Evolutionary conservation across 2,113 vertebrate species (phyloP), one percentile per base, ranked within the genome.

Genomic region (Amphilophus citrinellus): DNA sequence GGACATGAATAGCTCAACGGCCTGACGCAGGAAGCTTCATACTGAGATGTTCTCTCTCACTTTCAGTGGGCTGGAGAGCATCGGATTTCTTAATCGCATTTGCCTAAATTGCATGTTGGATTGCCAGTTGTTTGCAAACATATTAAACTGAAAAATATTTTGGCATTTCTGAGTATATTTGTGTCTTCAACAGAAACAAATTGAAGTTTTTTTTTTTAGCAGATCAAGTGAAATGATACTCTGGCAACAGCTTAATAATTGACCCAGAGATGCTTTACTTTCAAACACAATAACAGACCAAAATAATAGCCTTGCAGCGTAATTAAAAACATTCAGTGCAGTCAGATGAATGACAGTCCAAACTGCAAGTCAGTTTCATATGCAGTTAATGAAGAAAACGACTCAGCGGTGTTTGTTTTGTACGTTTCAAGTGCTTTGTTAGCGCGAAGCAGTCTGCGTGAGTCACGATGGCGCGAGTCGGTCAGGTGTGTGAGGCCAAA

Each of bases 401-500:
- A 32, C 18, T 53, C 44, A 32, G 13, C 27, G 13, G 47, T 71
- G 24, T 73, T 32, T 53, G 30, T 32, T 73, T 73, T 3, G 22
- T 10, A 53, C 20, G 44, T 47, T 27, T 73, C 6, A 18, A 20
- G 66, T 53, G 47, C 68, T 73, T 73, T 73, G 68, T 73, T 53
- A 18, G 15, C 17, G 50, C 7, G 17, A 18, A 53, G 50, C 50
- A 3, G 50, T 18, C 27, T 56, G 18, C 18, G 47, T 56, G 68
- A 56, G 47, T 35, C 10, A 73, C 27, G 17, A n/a, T 56, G 68
- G 68, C 68, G 17, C 17, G 1, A 53, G 50, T 6, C 15, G 18
- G 68, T 73, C 47, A 56, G 47, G 47, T 56, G 68, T 73, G 27
- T 73, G 68, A 18, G 68, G 68, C 68, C 68, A 30, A 73, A 73